Percentiles rank a stretch among this genome's conserved stretches.
These are phyloP conservation scores for Anolis apletophallus DNA, from an alignment of 2,797 vertebrate species.

Conservation along the genomic window DNA sequence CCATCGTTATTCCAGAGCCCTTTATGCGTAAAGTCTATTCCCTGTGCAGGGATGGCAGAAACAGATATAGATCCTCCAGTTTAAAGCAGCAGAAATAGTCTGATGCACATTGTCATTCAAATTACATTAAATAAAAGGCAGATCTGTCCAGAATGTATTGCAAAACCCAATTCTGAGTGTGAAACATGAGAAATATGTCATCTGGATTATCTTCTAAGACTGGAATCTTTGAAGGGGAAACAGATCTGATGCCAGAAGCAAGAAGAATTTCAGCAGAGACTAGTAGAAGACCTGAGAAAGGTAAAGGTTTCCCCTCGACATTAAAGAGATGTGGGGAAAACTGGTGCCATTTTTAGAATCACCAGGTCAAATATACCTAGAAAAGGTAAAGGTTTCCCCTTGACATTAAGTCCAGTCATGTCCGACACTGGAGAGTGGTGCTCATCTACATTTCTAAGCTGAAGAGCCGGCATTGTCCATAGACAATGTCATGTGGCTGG, in stretches of 20 bases:
- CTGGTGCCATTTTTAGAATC: no score
- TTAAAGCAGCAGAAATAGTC: background rate
- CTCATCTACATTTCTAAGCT: no score
- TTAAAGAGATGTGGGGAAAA: no score
- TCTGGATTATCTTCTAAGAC: background rate
- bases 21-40: constrained; percentile 3
- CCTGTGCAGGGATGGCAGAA: background rate
- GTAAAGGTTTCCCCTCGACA: no score
- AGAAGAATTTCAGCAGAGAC: background rate
- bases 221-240: background rate
- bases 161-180: background rate
- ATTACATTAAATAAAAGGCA: background rate
- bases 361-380: no score
- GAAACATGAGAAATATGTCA: background rate
- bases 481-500: no score
- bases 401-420: no score
- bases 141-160: background rate
- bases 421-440: no score
- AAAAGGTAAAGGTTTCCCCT: no score
- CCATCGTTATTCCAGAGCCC: background rate
- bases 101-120: background rate
- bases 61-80: background rate
- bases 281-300: background rate
- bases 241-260: no score
- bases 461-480: no score